Evolutionary conservation across 2,113 vertebrate genomes (phyloP).

Genomic region (Periophthalmus modestus): DNA sequence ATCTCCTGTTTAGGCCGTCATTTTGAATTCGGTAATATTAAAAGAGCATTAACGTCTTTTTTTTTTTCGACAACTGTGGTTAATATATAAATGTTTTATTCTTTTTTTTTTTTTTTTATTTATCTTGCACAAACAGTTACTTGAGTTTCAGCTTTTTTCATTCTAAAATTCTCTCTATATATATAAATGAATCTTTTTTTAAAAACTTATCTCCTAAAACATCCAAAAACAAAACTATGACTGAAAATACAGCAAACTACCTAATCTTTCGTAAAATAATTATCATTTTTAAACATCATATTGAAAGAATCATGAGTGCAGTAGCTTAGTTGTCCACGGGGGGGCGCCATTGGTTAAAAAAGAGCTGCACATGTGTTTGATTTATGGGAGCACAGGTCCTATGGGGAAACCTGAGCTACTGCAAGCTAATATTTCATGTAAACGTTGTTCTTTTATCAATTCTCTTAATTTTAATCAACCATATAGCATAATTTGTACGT

Average conservation of each 20-base stretch:
- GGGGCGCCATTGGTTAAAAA: conserved; percentile 33
- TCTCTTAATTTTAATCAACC: not conserved
- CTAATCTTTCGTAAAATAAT: no score
- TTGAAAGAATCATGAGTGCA: conserved; percentile 2
- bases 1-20: no score
- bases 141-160: no score
- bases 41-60: no score
- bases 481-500: not conserved
- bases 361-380: not conserved
- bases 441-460: not conserved
- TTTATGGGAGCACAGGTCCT: not conserved
- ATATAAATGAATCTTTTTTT: no score
- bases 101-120: no score
- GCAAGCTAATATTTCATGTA: not conserved
- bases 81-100: no score
- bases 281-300: no score
- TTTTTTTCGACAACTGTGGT: no score
- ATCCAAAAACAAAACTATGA: not conserved
- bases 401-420: not conserved
- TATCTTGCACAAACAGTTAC: no score
- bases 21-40: no score
- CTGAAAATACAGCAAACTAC: not conserved
- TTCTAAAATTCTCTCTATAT: no score
- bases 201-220: not conserved
- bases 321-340: not conserved